Conservation (phyloP, 2,888 invertebrate species). For the Digitonthophagus gazella region DNA sequence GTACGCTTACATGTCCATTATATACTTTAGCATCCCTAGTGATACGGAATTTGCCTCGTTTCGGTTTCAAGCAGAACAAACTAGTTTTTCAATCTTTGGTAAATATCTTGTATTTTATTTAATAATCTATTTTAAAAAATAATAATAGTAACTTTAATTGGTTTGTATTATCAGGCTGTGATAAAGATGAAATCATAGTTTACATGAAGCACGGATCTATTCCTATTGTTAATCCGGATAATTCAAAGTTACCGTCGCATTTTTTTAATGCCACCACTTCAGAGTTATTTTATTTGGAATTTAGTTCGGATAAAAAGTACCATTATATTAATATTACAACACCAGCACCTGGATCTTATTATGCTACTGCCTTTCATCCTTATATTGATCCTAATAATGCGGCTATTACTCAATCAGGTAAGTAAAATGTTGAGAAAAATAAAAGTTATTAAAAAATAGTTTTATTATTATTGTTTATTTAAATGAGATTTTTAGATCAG, state of each 20-base stretch:
- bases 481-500: too few relatives aligned
- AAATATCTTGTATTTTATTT: conserved; percentile 24
- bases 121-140: neutral
- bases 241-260: conserved; percentile 65
- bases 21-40: conserved; percentile 46
- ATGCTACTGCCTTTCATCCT: conserved; percentile 72
- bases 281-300: conserved; percentile 58
- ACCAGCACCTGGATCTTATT: conserved; percentile 76
- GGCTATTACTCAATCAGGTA: conserved; percentile 75
- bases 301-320: conserved; percentile 62
- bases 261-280: conserved; percentile 46
- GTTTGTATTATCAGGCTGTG: conserved; percentile 40
- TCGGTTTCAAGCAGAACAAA: conserved; percentile 45
- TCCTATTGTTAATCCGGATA: conserved; percentile 80
- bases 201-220: conserved; percentile 78
- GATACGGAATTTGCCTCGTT: conserved; percentile 45
- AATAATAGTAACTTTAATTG: neutral
- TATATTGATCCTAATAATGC: conserved; percentile 73
- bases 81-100: conserved; percentile 44
- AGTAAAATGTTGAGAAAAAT: conserved; percentile 28
- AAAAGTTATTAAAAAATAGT: conserved; percentile 7
- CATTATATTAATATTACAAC: conserved; percentile 61
- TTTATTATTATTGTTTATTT: too few relatives aligned
- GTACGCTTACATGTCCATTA: conserved; percentile 44
- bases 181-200: conserved; percentile 58